Conservation (phyloP, 2,797 vertebrate genomes). For the Sparus aurata region DNA sequence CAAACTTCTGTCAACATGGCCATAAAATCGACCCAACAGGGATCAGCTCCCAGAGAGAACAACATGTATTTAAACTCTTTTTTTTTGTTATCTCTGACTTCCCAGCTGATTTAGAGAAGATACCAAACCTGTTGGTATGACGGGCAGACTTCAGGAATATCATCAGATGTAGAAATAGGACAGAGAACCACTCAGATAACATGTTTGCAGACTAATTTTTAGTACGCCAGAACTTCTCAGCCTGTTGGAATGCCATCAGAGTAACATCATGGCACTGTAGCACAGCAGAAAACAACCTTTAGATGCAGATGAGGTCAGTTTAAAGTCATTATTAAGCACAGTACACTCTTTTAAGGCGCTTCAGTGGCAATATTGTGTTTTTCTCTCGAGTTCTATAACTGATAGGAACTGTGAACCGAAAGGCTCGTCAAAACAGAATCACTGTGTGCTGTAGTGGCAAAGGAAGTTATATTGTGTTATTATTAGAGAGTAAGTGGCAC, state of each 20-base stretch:
- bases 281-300: background rate
- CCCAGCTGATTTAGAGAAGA: no score
- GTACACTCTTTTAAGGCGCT: background rate
- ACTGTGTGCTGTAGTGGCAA: background rate
- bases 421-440: conserved; percentile 1
- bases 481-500: conserved; percentile 26
- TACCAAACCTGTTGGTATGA: no score
- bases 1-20: conserved; percentile 26
- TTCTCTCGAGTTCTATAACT: background rate
- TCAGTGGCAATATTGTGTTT: background rate
- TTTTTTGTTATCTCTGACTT: background rate
- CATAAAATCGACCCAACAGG: conserved; percentile 15
- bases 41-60: conserved; percentile 11
- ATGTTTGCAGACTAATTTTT: background rate
- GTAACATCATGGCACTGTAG: background rate
- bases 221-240: background rate
- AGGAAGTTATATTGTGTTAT: background rate
- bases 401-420: background rate
- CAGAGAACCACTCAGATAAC: background rate
- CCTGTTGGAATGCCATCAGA: background rate
- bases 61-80: conserved; percentile 5
- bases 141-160: background rate
- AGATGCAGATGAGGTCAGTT: background rate
- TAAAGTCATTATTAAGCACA: background rate
- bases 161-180: conserved; percentile 1